Base-by-base conservation (phyloP, 2,113 vertebrate genomes). In the Cranoglanis bouderius region DNA sequence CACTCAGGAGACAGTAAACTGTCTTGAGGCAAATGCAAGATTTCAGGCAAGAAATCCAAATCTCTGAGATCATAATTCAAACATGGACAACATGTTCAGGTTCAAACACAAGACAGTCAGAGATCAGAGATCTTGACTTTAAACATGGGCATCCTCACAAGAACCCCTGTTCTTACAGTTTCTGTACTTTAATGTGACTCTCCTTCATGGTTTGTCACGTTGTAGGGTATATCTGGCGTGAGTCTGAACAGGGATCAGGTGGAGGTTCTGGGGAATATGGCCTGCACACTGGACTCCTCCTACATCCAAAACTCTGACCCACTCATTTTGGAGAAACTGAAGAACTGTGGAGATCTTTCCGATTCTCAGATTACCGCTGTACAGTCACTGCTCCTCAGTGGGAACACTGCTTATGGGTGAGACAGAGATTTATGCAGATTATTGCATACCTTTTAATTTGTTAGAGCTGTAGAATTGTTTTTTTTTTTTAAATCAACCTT, bases 191-290 rank as follows among this genome's bases (percentile, higher is more conserved):
- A 55, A 4, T 55, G 5, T 24, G 21, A 26, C 57, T 26, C 9
- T 61, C 24, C 57, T 61, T 61, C 46, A 49, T 46, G 77, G 77
- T 87, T 82, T 72, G 46, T 46, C 7, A 53, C 9, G 13, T 61
- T 61, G 21, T 59, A 95, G 95, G 92, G 90, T 19, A 93, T 95
- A 83, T 91, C 59, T 46, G 88, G 88, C 7, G 21, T 21, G 10
- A 90, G 0, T 18, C 90, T 95, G 70, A 95, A 46, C 85, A 91
- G 9, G 86, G 85, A 92, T 26, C 83, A 93, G 5, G 29, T 95
- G 82, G 91, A 91, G 13, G 89, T 94, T 51, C 80, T 95, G 49
- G 94, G 94, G 9, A 94, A 93, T 89, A 93, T 95, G 94, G 55
- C n/a, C 40, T 95, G 95, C 87, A 94, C 89, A 5, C 83, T 95